Evolutionary conservation across 2,888 invertebrate species (phyloP).

Genomic region (Metopia argyrocephala): DNA sequence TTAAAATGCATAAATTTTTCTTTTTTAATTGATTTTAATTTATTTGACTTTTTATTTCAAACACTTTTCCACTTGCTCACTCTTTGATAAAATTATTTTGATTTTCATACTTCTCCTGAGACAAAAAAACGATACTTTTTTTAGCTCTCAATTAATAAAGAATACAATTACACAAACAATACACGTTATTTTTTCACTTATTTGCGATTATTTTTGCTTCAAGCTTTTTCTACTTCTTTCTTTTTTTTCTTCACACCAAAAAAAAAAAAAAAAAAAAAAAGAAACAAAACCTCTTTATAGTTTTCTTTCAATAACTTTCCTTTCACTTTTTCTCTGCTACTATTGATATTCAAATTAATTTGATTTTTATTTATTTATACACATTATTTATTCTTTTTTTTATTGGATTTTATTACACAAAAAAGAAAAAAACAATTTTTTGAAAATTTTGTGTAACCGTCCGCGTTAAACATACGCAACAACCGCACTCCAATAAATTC

Average conservation of each 20-base stretch:
- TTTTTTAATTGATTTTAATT: conserved; percentile 53
- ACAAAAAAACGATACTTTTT: conserved; percentile 15
- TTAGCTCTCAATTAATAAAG: conserved; percentile 34
- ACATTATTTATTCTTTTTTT: conserved; percentile 11
- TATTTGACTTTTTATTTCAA: conserved; percentile 26
- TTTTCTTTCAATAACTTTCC: conserved; percentile 34
- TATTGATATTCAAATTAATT: conserved; percentile 47
- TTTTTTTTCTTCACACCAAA: conserved; percentile 33
- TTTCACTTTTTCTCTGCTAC: conserved; percentile 7
- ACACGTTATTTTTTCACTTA: conserved; percentile 32
- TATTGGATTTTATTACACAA: neutral
- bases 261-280: neutral
- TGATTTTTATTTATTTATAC: conserved; percentile 33
- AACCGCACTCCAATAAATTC: conserved; percentile 69
- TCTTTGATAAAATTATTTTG: conserved; percentile 60
- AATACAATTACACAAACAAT: neutral
- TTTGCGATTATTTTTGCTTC: conserved; percentile 30
- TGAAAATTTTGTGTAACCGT: too few relatives aligned
- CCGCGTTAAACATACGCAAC: conserved; percentile 26
- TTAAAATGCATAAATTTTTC: too few relatives aligned
- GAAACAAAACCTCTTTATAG: too few relatives aligned
- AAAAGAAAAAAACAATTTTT: neutral
- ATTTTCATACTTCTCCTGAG: conserved; percentile 57
- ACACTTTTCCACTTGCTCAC: conserved; percentile 26
- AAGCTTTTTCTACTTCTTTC: conserved; percentile 7